Base-by-base conservation (phyloP, 2,797 vertebrate genomes). In the Cottoperca gobio region DNA sequence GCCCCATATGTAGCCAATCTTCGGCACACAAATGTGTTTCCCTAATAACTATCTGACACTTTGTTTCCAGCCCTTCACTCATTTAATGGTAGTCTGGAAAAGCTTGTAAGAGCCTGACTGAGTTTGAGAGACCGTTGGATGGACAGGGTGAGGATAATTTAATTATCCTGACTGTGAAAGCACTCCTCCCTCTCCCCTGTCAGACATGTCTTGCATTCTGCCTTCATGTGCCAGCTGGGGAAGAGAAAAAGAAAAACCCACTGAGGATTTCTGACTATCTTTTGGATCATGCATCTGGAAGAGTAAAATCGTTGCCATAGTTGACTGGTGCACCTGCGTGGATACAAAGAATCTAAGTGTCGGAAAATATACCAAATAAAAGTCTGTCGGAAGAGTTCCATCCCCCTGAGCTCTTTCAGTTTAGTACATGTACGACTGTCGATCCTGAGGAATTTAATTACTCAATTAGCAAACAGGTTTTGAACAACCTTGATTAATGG, bases 301-400 rank as follows among this genome's bases (percentile, higher is more conserved):
- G 85, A 77, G 76, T 86, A 83, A 91, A 87, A 88, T 86, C 84
- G 84, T 81, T 84, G 77, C 76, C 78, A 87, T 60, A 76, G 78
- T 40, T 49, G 40, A 73, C 68, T 46, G 73, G n/a, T 66, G 74
- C 83, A 84, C 81, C 67, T 77, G 83, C 31, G 31, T 19, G 13
- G 66, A 78, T 75, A 79, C 63, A 58, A 28, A 11, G 50, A 49
- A n/a, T 54, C 58, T 62, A 21, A 77, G 48, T 19, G 59, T 70
- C 84, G 62, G 28, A 83, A 81, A 72, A 75, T 5, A 50, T 58
- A 33, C 45, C 58, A 70, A 79, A 68, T 54, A n/a, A 39, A 72
- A 45, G 59, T 57, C 61, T 62, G 39, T 57, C 63, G 62, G 21
- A 17, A 16, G 23, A 70, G 53, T 2, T 0, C 10, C 46, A 33